Base-by-base conservation (phyloP, 2,113 vertebrate species). In the Cyanoderma ruficeps region DNA sequence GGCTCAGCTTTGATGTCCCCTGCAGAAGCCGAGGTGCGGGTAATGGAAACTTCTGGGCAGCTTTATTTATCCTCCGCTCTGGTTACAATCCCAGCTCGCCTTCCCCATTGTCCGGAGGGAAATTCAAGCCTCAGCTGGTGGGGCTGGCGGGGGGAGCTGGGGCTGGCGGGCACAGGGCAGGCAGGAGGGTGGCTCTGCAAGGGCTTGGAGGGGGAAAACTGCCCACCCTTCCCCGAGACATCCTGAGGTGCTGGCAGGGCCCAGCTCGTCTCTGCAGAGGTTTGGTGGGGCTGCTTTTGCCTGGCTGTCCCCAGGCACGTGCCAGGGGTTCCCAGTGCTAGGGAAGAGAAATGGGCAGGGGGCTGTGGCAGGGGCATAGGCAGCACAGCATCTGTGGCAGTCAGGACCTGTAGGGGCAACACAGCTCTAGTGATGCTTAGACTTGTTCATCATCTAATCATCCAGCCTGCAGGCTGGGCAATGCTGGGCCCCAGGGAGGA, bases 11-110 rank as follows among this genome's bases (percentile, higher is more conserved):
- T 89, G 89, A 80, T 93, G 76, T 92, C 30, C 64, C 68, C 65
- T 1, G 2, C 76, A 52, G 92, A 39, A 92, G 60, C 13, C 0
- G 7, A 78, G 70, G 46, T 90, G 75, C 0, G 20, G 87, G 90
- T 81, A 87, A 94, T 96, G 94, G 93, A 95, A 96, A 95, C 90
- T 92, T 96, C 65, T 87, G 88, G 63, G 85, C 74, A 82, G 94
- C 95, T 94, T 96, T 90, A 96, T 96, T 96, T 97, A 96, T 93
- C 83, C 89, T 55, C 67, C 0, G 33, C 84, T 97, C 96, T 47
- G 18, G 87, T 96, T 97, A 96, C 95, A 91, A 76, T 72, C 89
- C 87, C 87, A 22, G 83, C 82, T 82, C 3, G 65, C 69, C 70
- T 89, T 91, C 81, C 74, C 94, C 84, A 97, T 97, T 97, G 96